Evolutionary conservation across 2,797 vertebrate species (phyloP), one percentile per base, ranked within the genome.

Genomic region (Coccyzus lansbergi): DNA sequence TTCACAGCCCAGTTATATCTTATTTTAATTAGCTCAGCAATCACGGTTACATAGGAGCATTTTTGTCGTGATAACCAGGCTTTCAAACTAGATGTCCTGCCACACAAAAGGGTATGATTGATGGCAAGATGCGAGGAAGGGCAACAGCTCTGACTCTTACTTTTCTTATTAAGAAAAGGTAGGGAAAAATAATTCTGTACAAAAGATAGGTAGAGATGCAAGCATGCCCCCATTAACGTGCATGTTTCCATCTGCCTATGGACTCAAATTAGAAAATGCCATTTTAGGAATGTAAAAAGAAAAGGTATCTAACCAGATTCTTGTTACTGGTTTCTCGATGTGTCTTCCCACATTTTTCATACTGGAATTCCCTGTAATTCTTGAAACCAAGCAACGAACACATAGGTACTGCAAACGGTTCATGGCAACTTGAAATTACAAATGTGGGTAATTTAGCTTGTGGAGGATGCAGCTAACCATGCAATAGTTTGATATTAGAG

Each of bases 371-470:
- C 25, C 31, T 4, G 11, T 51, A 75, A 38, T 60, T 76, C 49
- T 52, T 55, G 49, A 83, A 88, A 46, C 20, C 5, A 48, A 84
- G 20, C 8, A 58, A 48, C 6, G 34, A 53, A 40, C n/a, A 20
- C 22, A 28, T 21, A 34, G 12, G 33, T 58, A 22, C 49, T 28
- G 12, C 33, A 86, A 56, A 88, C n/a, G 10, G 42, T 76, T 91
- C 14, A 46, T 6, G 28, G 40, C 56, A 79, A 55, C 31, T 28
- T 44, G 44, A 86, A 88, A 86, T 40, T 40, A 38, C 42, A 78
- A 40, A 53, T 0, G 0, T 46, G 52, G 46, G n/a, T n/a, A 83
- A 62, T 15, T 17, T 48, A 71, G n/a, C 15, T 55, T 71, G 40
- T 8, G 53, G 26, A 59, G 18, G 33, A 49, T 78, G 52, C 53